Percentiles rank a stretch among this genome's conserved stretches.
Conservation (phyloP, 2,888 invertebrate species). For the Galerucella pusilla region DNA sequence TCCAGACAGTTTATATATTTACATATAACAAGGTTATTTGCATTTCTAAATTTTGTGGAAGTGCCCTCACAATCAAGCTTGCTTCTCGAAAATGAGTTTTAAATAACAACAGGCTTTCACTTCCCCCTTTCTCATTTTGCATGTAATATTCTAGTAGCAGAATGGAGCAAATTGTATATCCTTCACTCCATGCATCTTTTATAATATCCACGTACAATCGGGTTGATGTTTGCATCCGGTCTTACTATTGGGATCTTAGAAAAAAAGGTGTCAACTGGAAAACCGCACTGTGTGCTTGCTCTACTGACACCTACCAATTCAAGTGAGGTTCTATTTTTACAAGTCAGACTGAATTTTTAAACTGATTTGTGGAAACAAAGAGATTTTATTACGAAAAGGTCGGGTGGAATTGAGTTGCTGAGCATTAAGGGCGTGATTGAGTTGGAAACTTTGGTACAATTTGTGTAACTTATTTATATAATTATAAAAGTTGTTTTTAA, state of each 20-base stretch:
- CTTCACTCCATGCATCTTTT: conserved; percentile 26
- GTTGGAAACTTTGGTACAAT: too few species aligned
- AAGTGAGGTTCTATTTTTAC: background rate
- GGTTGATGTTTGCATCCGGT: conserved; percentile 10
- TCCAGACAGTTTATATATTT: conserved; percentile 41
- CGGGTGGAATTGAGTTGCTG: background rate
- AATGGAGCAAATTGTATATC: conserved; percentile 24
- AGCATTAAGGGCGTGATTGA: too few species aligned
- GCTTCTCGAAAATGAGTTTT: conserved; percentile 33
- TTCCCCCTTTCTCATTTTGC: conserved; percentile 23
- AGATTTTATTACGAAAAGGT: background rate
- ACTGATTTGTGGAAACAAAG: background rate
- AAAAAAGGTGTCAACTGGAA: background rate
- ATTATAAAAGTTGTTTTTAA: too few species aligned
- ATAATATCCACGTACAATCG: conserved; percentile 24
- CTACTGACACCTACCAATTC: background rate
- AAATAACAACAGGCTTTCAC: conserved; percentile 31
- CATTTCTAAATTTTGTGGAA: conserved; percentile 44
- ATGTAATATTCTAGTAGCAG: conserved; percentile 28
- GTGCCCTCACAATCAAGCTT: conserved; percentile 37
- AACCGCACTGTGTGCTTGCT: conserved; percentile 7
- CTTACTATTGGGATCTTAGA: background rate
- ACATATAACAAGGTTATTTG: conserved; percentile 48
- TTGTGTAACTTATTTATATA: too few species aligned
- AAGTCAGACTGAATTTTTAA: conserved; percentile 1